Conservation (phyloP, 2,797 vertebrate species). For the Pristis pectinata region DNA sequence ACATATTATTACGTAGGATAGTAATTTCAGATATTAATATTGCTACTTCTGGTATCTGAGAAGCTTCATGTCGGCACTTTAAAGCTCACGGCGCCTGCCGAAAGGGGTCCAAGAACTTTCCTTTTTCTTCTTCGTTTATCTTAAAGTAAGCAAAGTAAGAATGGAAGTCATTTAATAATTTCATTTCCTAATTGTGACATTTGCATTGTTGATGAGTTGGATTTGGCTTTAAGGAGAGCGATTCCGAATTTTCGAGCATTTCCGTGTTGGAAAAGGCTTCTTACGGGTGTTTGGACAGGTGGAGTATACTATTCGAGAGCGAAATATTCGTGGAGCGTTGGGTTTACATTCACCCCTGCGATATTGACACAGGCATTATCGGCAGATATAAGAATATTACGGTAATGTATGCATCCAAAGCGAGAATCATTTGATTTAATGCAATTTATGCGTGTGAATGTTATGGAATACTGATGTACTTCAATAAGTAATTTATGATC, state of each 20-base stretch:
- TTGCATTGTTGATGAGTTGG: background rate
- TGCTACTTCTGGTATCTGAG: background rate
- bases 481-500: background rate
- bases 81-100: background rate
- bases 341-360: background rate
- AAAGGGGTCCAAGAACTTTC: background rate
- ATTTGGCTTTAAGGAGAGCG: background rate
- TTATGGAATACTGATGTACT: background rate
- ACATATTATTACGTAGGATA: background rate
- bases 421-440: background rate
- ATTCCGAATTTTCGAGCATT: background rate
- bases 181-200: background rate
- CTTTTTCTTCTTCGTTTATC: background rate
- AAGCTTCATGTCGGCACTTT: background rate
- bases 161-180: background rate
- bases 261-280: background rate
- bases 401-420: background rate
- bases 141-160: background rate
- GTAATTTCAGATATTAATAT: background rate
- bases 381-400: background rate
- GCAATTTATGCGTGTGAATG: background rate
- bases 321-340: background rate
- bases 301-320: background rate
- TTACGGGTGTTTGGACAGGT: background rate
- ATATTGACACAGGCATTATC: background rate